phyloP scores from a whole-genome alignment of 2,797 vertebrate species.

The Trichosurus vulpecula region DNA sequence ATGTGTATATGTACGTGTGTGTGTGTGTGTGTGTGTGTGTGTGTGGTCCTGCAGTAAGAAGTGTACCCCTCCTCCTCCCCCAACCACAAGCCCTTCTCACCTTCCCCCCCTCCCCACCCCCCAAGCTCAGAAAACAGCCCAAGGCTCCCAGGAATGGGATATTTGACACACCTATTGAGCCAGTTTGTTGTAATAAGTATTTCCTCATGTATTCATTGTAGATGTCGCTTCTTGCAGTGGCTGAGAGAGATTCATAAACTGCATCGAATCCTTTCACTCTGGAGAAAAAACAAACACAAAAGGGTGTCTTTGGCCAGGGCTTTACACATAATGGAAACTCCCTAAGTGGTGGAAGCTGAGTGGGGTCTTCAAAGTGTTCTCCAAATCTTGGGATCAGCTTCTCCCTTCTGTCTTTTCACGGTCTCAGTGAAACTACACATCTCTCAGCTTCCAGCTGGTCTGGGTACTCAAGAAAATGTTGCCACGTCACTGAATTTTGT shows the following conservation, averaged over 20 bases:
- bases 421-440: not conserved
- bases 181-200: constrained; percentile 48
- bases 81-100: too few species aligned
- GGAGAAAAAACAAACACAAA: not conserved
- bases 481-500: not conserved
- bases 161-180: constrained; percentile 36
- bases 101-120: not conserved
- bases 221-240: constrained; percentile 11
- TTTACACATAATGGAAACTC: not conserved
- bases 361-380: not conserved
- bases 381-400: not conserved
- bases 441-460: not conserved
- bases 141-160: not conserved
- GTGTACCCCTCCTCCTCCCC: not conserved
- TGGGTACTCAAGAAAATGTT: not conserved
- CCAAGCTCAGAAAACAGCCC: not conserved
- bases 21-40: not conserved
- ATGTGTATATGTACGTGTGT: too few species aligned
- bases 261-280: constrained; percentile 42
- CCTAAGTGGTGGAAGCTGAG: not conserved
- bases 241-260: not conserved
- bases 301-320: not conserved
- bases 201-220: constrained; percentile 54
- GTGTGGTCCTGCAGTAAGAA: not conserved
- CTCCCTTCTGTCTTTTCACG: not conserved